Base-by-base conservation (phyloP, 2,797 vertebrate species). In the Gymnothorax reevesii region DNA sequence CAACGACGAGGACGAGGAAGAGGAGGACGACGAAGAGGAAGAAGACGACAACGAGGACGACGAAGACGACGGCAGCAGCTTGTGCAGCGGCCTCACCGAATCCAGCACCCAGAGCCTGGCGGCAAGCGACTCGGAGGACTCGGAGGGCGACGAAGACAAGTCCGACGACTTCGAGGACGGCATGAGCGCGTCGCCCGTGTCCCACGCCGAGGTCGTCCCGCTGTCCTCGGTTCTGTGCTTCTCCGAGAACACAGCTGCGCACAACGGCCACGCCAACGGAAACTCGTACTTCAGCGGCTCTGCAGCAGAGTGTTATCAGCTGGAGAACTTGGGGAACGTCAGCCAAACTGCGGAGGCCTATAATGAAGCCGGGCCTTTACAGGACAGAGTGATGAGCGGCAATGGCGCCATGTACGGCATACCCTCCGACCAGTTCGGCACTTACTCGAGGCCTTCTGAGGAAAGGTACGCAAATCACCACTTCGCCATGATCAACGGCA, bases 71-170 rank as follows among this genome's bases (percentile, higher is more conserved):
- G 97, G 96, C 87, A 98, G 98, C 93, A 99, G 98, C 71, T 95
- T 98, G 87, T 98, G 97, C 93, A 98, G 97, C 4, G 97, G 97
- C 62, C 96, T 97, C 91, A 98, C 97, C 0, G 97, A 99, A 94
- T 98, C 97, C 83, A 99, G 97, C 95, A 98, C 97, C 0, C 97
- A 98, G 92, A 99, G 98, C 94, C 93, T 98, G 91, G 97, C 97
- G 15, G 97, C 97, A 20, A 97, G 97, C 20, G 97, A 98, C 91
- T 96, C 97, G 0, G 98, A 98, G 77, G 97, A 98, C 10, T 96
- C 94, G 0, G 96, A 96, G 0, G 97, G 97, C 1, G 97, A 97
- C 0, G 97, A 97, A 5, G 97, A 97, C 60, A 97, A 98, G 33
- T 94, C 93, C 91, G 93, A 92, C 59, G 89, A 91, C 84, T 89